Percentiles rank a stretch among this genome's conserved stretches.
Conservation (phyloP, 2,888 invertebrate genomes). For the Scrobipalpa atriplicella region DNA sequence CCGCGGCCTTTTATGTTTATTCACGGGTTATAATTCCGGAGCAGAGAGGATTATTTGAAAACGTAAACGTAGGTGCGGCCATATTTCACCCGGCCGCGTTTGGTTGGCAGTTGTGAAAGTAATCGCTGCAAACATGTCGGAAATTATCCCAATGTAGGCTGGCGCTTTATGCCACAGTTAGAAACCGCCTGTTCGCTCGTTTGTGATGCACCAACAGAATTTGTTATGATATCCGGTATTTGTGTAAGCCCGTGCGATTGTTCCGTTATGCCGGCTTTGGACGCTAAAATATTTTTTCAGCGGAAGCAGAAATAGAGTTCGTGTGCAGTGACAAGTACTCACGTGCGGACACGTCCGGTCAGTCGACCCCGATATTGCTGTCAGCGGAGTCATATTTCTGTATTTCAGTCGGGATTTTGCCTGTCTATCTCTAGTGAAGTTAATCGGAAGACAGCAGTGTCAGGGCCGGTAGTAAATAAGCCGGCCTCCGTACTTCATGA, state of each 20-base stretch:
- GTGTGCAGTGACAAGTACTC: neutral
- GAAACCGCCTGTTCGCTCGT: constrained; percentile 43
- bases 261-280: constrained; percentile 34
- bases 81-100: constrained; percentile 67
- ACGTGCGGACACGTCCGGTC: constrained; percentile 10
- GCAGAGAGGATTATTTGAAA: constrained; percentile 70
- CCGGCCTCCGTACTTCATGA: constrained; percentile 39
- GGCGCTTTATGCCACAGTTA: constrained; percentile 8
- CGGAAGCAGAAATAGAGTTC: constrained; percentile 9
- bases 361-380: neutral
- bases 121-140: constrained; percentile 69
- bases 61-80: constrained; percentile 68
- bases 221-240: constrained; percentile 55
- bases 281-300: neutral
- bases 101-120: constrained; percentile 66
- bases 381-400: neutral
- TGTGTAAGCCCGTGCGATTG: constrained; percentile 43
- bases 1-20: constrained; percentile 70
- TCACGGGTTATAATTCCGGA: constrained; percentile 71
- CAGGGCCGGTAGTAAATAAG: constrained; percentile 48
- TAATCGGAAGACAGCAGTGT: constrained; percentile 37
- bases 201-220: constrained; percentile 70
- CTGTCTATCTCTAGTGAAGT: constrained; percentile 5
- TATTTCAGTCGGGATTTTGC: constrained; percentile 7
- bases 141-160: constrained; percentile 61